Evolutionary conservation across 2,797 vertebrate genomes (phyloP).

Genomic region (Scomberomorus guttatus): DNA sequence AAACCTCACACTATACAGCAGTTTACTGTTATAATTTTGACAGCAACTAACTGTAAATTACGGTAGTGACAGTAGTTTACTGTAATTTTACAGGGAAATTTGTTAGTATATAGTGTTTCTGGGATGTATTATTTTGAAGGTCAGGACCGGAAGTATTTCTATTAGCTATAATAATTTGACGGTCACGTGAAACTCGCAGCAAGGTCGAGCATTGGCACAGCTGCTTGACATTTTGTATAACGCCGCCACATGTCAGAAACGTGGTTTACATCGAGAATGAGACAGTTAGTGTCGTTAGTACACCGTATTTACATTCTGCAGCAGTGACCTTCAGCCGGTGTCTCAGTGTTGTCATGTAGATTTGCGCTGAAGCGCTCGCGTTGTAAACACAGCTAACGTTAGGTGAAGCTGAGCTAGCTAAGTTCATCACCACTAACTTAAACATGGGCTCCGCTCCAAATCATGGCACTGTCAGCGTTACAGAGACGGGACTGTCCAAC

Average conservation of each 20-base stretch:
- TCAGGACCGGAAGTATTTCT: conserved; percentile 6
- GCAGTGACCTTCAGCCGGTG: neutral
- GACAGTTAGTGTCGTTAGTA: neutral
- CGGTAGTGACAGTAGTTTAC: too few relatives aligned
- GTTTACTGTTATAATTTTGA: too few relatives aligned
- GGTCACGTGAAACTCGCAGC: neutral
- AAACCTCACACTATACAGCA: too few relatives aligned
- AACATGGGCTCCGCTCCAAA: conserved; percentile 78
- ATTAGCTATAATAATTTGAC: rapidly evolving
- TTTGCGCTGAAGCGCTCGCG: neutral
- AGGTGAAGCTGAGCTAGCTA: conserved; percentile 20
- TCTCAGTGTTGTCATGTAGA: neutral
- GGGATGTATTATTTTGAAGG: conserved; percentile 61
- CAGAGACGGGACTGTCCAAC: conserved; percentile 28
- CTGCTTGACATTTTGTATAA: neutral
- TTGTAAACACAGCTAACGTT: conserved; percentile 27
- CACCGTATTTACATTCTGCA: neutral
- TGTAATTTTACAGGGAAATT: too few relatives aligned
- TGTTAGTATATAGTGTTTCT: too few relatives aligned
- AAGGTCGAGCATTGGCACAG: conserved; percentile 53
- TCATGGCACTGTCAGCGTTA: conserved; percentile 4
- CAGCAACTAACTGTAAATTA: too few relatives aligned
- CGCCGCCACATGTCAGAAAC: conserved; percentile 29
- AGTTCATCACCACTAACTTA: too few relatives aligned
- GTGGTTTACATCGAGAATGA: conserved; percentile 31